A percentile compares a stretch with the other conserved stretches of the same genome.
These are phyloP conservation scores for Atethmia centrago DNA, from an alignment of 2,888 invertebrate genomes.

Conservation along the genomic window DNA sequence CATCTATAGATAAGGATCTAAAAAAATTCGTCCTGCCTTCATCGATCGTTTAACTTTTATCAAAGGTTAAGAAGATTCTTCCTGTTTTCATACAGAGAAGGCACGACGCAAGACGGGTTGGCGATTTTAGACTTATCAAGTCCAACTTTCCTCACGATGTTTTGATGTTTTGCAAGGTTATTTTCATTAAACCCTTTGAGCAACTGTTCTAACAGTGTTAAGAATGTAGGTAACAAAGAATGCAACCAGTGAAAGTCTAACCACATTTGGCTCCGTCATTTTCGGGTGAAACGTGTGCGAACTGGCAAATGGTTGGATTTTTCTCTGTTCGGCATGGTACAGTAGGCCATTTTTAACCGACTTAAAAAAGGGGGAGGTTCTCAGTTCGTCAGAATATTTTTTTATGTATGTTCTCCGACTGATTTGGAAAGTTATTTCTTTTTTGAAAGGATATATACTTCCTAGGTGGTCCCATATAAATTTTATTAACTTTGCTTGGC, in stretches of 20 bases:
- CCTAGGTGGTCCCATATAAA: too few relatives aligned
- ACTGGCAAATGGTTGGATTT: conserved; percentile 15
- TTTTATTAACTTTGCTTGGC: too few relatives aligned
- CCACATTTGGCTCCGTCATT: conserved; percentile 39
- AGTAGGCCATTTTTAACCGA: too few relatives aligned
- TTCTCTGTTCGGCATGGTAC: background rate
- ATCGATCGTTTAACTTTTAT: background rate
- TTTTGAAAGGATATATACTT: too few relatives aligned
- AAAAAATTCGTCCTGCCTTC: conserved; percentile 8
- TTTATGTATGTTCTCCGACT: too few relatives aligned
- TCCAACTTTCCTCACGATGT: too few relatives aligned
- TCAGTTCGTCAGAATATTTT: too few relatives aligned
- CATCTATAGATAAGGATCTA: conserved; percentile 25
- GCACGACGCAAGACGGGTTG: too few relatives aligned
- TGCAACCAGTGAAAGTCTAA: conserved; percentile 40
- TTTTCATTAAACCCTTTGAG: background rate
- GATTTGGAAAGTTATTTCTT: too few relatives aligned
- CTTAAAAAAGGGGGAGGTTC: too few relatives aligned
- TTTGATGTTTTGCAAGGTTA: background rate
- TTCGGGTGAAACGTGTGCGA: conserved; percentile 33
- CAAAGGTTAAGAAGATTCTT: conserved; percentile 6
- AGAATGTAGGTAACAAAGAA: conserved; percentile 39
- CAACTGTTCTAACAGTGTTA: conserved; percentile 21
- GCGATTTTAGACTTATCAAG: too few relatives aligned
- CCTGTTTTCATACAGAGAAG: too few relatives aligned